phyloP scores from a whole-genome alignment of 2,113 vertebrate species.

The Macquaria ambigua region DNA sequence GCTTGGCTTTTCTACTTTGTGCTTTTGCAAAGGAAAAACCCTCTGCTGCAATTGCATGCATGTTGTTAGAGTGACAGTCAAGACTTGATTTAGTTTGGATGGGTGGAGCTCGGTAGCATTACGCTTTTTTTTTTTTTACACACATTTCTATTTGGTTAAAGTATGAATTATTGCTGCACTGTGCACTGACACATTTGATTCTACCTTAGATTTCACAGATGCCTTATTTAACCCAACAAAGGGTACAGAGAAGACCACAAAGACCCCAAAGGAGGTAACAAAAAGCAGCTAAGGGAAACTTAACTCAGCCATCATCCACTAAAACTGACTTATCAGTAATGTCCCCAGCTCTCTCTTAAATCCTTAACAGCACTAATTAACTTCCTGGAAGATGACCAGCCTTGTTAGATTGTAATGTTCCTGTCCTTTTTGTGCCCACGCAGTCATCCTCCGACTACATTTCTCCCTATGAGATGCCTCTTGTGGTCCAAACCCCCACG shows the following conservation, averaged over 20 bases:
- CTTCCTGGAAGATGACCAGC: slow-evolving; percentile 46
- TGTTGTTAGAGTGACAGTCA: slow-evolving; percentile 13
- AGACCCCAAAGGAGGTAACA: slow-evolving; percentile 79
- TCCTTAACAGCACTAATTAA: slow-evolving; percentile 21
- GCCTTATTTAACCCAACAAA: slow-evolving; percentile 87
- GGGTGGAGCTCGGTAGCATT: not conserved
- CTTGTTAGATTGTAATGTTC: slow-evolving; percentile 35
- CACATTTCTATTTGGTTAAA: slow-evolving; percentile 6
- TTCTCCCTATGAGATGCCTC: slow-evolving; percentile 82
- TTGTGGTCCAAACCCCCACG: slow-evolving; percentile 35
- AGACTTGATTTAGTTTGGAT: not conserved
- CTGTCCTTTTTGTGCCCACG: slow-evolving; percentile 39
- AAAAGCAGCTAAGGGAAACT: not conserved
- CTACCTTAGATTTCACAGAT: slow-evolving; percentile 84
- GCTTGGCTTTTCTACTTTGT: slow-evolving; percentile 27
- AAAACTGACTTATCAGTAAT: slow-evolving; percentile 22
- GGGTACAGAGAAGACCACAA: slow-evolving; percentile 81
- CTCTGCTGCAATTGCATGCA: slow-evolving; percentile 21
- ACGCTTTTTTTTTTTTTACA: not conserved
- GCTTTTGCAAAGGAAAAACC: slow-evolving; percentile 16
- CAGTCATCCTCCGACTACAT: slow-evolving; percentile 80
- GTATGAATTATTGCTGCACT: not conserved
- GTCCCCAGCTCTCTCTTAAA: slow-evolving; percentile 32
- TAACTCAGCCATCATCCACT: not conserved
- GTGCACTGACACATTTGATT: slow-evolving; percentile 24